Evolutionary conservation across 2,797 vertebrate species (phyloP).

Genomic region (Heteromormyrus szaboi): DNA sequence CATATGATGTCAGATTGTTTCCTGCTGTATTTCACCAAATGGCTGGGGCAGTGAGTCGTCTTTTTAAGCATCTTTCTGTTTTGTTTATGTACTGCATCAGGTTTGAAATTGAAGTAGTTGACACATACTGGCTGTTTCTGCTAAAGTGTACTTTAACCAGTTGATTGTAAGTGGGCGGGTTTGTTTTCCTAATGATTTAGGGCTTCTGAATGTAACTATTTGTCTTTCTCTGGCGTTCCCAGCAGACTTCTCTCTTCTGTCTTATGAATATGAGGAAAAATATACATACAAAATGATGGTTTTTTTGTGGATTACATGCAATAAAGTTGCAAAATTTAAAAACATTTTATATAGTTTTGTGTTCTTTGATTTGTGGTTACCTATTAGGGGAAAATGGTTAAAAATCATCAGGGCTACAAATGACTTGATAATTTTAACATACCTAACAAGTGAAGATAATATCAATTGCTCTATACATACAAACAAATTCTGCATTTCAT

Average conservation of each 20-base stretch:
- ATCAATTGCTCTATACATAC: no score
- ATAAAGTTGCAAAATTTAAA: neutral
- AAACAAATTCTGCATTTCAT: no score
- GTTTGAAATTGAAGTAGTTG: neutral
- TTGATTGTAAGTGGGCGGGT: neutral
- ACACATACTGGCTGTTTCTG: neutral
- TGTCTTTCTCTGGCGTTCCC: neutral
- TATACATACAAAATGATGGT: neutral
- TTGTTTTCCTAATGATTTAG: neutral
- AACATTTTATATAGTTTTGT: neutral
- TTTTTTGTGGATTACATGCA: neutral
- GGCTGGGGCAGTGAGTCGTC: neutral
- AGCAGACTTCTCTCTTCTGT: conserved; percentile 14
- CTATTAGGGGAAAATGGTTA: neutral
- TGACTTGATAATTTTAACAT: neutral
- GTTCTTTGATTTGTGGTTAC: neutral
- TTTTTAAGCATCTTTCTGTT: neutral
- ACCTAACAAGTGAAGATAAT: neutral
- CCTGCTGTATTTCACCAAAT: neutral
- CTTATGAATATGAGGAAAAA: conserved; percentile 21
- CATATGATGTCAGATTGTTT: conserved; percentile 12
- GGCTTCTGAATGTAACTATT: neutral
- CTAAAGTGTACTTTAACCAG: neutral
- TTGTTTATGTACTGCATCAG: neutral
- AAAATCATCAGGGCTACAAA: neutral